Percentiles rank a stretch among this genome's conserved stretches.
Conservation (phyloP, 2,113 vertebrate genomes). For the Seriola dumerili region DNA sequence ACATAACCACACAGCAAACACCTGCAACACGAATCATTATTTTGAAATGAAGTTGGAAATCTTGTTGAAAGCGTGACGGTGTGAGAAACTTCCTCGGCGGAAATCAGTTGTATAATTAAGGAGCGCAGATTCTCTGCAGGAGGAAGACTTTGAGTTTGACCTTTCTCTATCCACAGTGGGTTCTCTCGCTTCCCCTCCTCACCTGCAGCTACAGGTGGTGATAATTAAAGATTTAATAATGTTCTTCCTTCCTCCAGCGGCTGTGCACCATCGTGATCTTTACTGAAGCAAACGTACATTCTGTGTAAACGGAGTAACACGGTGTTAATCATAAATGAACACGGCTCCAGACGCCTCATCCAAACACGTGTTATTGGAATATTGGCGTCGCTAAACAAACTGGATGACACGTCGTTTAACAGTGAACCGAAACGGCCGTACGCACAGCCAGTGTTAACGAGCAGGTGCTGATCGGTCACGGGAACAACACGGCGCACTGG, state of each 20-base stretch:
- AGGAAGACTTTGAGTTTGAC: background rate
- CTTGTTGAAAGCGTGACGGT: background rate
- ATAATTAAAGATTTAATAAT: conserved; percentile 7
- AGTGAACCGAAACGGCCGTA: too few species aligned
- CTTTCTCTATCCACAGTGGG: background rate
- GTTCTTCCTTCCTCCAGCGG: background rate
- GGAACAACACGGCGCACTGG: too few species aligned
- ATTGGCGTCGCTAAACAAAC: too few species aligned
- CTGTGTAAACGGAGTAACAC: background rate
- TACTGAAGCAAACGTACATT: background rate
- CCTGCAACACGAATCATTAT: too few species aligned
- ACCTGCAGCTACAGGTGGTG: background rate
- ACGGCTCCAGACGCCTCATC: too few species aligned
- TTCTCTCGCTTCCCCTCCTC: background rate
- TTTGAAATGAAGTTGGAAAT: background rate
- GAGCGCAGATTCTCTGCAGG: background rate
- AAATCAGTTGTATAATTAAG: too few species aligned
- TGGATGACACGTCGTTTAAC: too few species aligned
- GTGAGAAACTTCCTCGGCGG: background rate
- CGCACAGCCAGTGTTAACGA: too few species aligned
- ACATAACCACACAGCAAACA: background rate
- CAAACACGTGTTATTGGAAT: too few species aligned
- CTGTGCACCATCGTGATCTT: background rate
- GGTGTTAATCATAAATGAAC: too few species aligned
- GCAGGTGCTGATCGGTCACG: too few species aligned